Evolutionary conservation across 1,140 invertebrate species (phyloP), one percentile per base, ranked within the genome.

Genomic region (Drosophila guanche): DNA sequence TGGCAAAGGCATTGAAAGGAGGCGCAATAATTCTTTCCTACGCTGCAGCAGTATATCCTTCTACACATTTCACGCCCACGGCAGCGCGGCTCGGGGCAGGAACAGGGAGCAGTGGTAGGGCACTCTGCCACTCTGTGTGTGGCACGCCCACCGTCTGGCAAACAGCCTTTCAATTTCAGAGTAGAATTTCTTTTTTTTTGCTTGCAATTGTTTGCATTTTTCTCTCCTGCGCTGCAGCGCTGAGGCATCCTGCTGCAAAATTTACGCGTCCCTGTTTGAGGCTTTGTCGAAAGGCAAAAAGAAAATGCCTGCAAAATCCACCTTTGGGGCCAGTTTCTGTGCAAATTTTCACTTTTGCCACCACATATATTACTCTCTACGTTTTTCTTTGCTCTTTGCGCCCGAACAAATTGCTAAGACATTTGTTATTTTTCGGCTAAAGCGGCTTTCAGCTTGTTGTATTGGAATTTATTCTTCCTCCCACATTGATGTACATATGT

Each of bases 121-220:
- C n/a, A n/a, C n/a, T n/a, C n/a, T n/a, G n/a, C n/a, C n/a, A 37
- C 33, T 37, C 33, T 37, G 3, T 37, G 33, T 33, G 8, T 33
- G 74, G 56, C 61, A 76, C 78, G 76, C 78, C 78, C 76, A 63
- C 55, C 5, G 40, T 25, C 63, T 60, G 63, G 57, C 71, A 50
- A 61, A 55, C 42, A 48, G 76, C 76, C 61, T 79, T 79, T 79
- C 76, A 76, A 81, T 76, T 79, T 81, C 61, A 63, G 59, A 56
- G 46, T 59, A 45, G 37, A 47, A 58, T 68, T 79, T 5, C 3
- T 37, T 79, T 78, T 79, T 79, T 5, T 33, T 37, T 78, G 41
- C 41, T 40, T 63, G 71, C 76, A 79, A 81, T 79, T 80, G 76
- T 79, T 79, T 79, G 76, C 76, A 71, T 66, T 78, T 69, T 70